phyloP scores from a whole-genome alignment of 30 jellyfish, hydroid and myxozoan genomes.

The Turritopsis dohrnii region DNA sequence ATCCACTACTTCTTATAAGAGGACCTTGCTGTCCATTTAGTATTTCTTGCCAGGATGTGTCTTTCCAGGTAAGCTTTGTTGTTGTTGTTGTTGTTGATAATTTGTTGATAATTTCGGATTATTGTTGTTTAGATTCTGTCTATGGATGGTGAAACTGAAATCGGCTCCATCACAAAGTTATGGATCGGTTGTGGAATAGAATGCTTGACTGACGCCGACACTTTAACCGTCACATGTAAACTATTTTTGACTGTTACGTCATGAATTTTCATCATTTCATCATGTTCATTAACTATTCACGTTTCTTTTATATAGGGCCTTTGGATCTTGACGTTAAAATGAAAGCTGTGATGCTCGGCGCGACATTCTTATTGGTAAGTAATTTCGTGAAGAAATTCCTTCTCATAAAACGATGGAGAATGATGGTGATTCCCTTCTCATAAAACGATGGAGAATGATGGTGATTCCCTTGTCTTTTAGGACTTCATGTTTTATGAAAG shows the following conservation, averaged over 20 bases:
- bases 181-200: conserved; percentile 92
- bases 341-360: conserved; percentile 98
- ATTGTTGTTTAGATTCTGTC: conserved; percentile 55
- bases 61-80: neutral
- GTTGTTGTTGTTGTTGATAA: neutral
- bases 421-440: neutral
- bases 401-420: neutral
- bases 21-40: conserved; percentile 15
- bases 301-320: conserved; percentile 63
- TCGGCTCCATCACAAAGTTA: conserved; percentile 83
- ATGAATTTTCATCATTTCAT: too few relatives aligned
- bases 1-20: neutral
- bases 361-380: conserved; percentile 89
- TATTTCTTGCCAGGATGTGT: neutral
- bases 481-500: neutral
- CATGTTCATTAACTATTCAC: too few relatives aligned
- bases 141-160: conserved; percentile 71
- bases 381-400: too few relatives aligned
- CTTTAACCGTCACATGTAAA: conserved; percentile 88
- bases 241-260: too few relatives aligned
- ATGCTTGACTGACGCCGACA: conserved; percentile 91
- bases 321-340: conserved; percentile 93
- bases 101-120: neutral
- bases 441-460: neutral
- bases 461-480: neutral